These are phyloP conservation scores for Paracanthobrama guichenoti DNA, from an alignment of 2,113 vertebrate species.

Conservation along the genomic window DNA sequence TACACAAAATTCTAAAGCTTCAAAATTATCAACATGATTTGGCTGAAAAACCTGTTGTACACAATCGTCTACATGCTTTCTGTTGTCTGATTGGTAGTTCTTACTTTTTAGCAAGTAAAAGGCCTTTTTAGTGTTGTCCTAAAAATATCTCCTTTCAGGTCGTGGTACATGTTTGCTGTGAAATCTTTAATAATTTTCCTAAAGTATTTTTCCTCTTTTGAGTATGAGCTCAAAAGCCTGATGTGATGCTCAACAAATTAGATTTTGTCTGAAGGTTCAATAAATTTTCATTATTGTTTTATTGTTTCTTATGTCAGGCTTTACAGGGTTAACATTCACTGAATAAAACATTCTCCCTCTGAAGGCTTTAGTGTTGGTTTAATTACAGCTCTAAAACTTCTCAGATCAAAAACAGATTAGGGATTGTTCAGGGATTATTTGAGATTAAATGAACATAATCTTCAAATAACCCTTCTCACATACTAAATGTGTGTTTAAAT, in stretches of 20 bases:
- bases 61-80: not conserved
- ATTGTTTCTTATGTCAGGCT: not conserved
- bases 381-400: not conserved
- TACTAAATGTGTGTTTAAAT: not conserved
- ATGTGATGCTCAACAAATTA: not conserved
- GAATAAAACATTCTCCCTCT: not conserved
- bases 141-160: not conserved
- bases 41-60: not conserved
- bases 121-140: not conserved
- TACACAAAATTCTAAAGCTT: not conserved
- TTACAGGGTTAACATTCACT: not conserved
- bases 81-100: not conserved
- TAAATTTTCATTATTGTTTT: no score
- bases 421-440: not conserved
- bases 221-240: no score
- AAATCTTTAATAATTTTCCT: not conserved
- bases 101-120: not conserved
- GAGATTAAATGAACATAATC: not conserved
- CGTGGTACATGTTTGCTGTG: not conserved
- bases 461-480: not conserved
- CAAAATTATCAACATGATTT: not conserved
- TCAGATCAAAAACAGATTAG: not conserved
- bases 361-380: constrained; percentile 15
- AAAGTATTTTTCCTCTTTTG: not conserved
- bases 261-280: not conserved